Evolutionary conservation across 2,797 vertebrate genomes (phyloP), one percentile per base, ranked within the genome.

Genomic region (Babyrousa celebensis): DNA sequence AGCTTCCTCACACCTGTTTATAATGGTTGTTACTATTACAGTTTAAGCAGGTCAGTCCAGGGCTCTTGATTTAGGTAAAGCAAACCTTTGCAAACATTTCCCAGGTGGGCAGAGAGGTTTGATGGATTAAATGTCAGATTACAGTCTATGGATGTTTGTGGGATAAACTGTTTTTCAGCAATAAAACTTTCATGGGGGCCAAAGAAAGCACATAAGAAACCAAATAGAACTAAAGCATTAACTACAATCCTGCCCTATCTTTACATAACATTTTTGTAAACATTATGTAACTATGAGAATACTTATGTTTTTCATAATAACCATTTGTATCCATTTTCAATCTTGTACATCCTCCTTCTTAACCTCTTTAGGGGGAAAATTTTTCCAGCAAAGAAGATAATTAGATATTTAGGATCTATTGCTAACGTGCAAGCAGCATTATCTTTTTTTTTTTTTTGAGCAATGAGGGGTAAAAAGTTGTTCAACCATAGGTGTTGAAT

Each of bases 21-120:
- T 65, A 48, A 68, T 12, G 18, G 25, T 27, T 70, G 16, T 29
- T 70, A 27, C 21, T 88, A 36, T 94, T 91, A 79, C 6, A 67
- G 32, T 60, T 92, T 79, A 84, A 92, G 63, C 36, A 32, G 67
- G 67, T 92, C 29, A 77, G 54, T 40, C 5, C 56, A 65, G 32
- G 11, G 23, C 75, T 83, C 70, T 90, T 87, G 32, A 20, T 63
- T 87, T 77, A 68, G 62, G 62, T 8, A 87, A 36, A 32, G 23
- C 48, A 94, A 91, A 71, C 43, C 14, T 75, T 87, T 94, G 83
- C 60, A 62, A 78, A 75, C 4, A 20, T 78, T 88, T 83, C 54
- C 32, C 70, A 58, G 15, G 9, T 72, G 43, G 8, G 36, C 32
- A 94, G 56, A 91, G 23, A 67, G 7, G 52, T 96, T 72, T 87